These are phyloP conservation scores for Neoarius graeffei DNA, from an alignment of 2,113 vertebrate genomes.

Conservation along the genomic window DNA sequence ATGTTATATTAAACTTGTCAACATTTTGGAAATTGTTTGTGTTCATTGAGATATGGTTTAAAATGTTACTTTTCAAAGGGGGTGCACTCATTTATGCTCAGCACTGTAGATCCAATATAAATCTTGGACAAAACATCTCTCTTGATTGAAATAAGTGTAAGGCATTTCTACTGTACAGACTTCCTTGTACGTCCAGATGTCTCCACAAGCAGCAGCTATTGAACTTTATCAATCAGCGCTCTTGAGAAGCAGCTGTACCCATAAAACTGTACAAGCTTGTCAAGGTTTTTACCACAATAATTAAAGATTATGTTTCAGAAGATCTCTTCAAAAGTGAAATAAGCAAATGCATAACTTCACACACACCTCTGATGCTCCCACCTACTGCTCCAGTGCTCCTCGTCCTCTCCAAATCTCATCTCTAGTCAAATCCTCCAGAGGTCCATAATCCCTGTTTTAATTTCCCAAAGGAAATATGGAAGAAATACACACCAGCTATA, in stretches of 20 bases:
- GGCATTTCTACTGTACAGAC: neutral
- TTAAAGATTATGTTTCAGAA: slow-evolving; percentile 39
- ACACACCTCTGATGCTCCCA: slow-evolving; percentile 74
- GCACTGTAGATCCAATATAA: too few relatives aligned
- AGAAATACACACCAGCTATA: slow-evolving; percentile 77
- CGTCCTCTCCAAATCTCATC: slow-evolving; percentile 65
- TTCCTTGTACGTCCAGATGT: neutral
- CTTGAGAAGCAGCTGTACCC: slow-evolving; percentile 1
- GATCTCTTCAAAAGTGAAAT: slow-evolving; percentile 43
- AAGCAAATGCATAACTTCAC: slow-evolving; percentile 46
- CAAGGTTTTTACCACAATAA: slow-evolving; percentile 24
- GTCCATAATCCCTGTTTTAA: slow-evolving; percentile 77
- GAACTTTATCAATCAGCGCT: neutral
- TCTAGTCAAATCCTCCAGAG: slow-evolving; percentile 72
- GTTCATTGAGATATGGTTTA: too few relatives aligned
- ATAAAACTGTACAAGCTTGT: slow-evolving; percentile 22
- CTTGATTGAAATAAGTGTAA: neutral
- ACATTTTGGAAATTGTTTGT: too few relatives aligned
- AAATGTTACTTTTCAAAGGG: too few relatives aligned
- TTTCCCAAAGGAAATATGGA: slow-evolving; percentile 76
- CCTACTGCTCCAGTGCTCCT: slow-evolving; percentile 59
- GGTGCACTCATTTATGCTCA: too few relatives aligned
- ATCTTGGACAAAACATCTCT: neutral
- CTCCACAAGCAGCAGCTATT: neutral
- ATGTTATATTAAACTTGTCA: too few relatives aligned